Conservation (phyloP, 2,888 invertebrate genomes). For the Apodemia zela region DNA sequence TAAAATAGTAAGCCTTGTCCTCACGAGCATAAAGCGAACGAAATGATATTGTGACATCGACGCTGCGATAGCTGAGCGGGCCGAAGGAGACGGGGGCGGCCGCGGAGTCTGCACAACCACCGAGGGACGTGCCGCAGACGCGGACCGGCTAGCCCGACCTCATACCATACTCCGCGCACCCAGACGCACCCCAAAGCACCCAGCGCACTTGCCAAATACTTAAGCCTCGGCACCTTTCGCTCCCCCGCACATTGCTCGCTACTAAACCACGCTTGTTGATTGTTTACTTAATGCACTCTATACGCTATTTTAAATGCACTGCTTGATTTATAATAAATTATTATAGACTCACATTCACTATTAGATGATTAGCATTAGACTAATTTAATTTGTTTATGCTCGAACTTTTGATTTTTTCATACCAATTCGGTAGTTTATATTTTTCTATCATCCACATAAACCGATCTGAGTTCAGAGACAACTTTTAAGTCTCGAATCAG, state of each 20-base stretch:
- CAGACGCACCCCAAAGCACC: slow-evolving; percentile 38
- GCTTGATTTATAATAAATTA: not conserved
- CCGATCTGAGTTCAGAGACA: slow-evolving; percentile 39
- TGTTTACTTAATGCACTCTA: not conserved
- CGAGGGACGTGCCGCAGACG: slow-evolving; percentile 60
- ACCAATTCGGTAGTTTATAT: slow-evolving; percentile 51
- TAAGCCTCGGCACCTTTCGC: slow-evolving; percentile 10
- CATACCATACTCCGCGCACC: slow-evolving; percentile 53
- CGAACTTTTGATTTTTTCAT: slow-evolving; percentile 36
- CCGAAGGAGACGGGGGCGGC: slow-evolving; percentile 73
- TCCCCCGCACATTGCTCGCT: slow-evolving; percentile 16
- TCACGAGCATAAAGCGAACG: slow-evolving; percentile 79
- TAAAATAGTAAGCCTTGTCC: slow-evolving; percentile 78
- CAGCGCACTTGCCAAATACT: slow-evolving; percentile 5
- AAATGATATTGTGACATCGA: slow-evolving; percentile 74
- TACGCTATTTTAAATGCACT: slow-evolving; percentile 16
- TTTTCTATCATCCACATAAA: slow-evolving; percentile 64
- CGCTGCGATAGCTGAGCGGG: slow-evolving; percentile 66
- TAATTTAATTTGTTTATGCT: slow-evolving; percentile 22
- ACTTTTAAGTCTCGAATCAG: slow-evolving; percentile 41
- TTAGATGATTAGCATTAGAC: slow-evolving; percentile 2
- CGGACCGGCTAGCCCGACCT: slow-evolving; percentile 46
- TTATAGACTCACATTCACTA: not conserved
- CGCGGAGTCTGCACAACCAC: slow-evolving; percentile 54
- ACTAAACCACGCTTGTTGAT: slow-evolving; percentile 17